Base-by-base conservation (phyloP, 2,113 vertebrate species). In the Ciconia boyciana region DNA sequence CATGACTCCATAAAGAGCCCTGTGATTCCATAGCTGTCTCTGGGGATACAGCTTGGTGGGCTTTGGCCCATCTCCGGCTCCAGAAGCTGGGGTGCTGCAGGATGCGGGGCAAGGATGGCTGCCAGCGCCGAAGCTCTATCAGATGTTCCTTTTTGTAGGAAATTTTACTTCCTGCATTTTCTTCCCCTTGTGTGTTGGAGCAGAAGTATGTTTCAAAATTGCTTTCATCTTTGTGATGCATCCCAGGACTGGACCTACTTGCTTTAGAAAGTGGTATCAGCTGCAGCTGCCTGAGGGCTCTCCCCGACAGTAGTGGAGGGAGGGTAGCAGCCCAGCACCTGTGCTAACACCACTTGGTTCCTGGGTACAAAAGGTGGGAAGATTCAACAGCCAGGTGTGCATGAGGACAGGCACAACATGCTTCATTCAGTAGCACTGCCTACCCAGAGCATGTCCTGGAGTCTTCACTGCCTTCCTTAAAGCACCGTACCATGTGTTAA, bases 261-360 rank as follows among this genome's bases (percentile, higher is more conserved):
- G 3, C 57, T 62, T 52, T 24, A 19, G 65, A 66, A 77, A n/a
- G 28, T 18, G 19, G 74, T 64, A 46, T 41, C 28, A 71, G n/a
- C 18, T 0, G 1, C 20, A 28, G 66, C 31, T 75, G 58, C 34
- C 26, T 25, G 13, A n/a, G 60, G 13, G 10, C 25, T 64, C 7
- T 83, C 7, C 24, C 10, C 0, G 0, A 1, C 10, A 34, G 49
- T 28, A 44, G 57, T 1, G 2, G n/a, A 61, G 20, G 39, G 32
- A 31, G 22, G 62, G 21, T 6, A 4, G 8, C 22, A 78, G 18
- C 31, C 31, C 34, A 25, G n/a, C 10, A 6, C 1, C 0, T 2
- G 6, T 48, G 29, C 16, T 39, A 4, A 7, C 31, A 48, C 24
- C 20, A 0, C 49, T 76, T 1, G 1, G 11, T 57, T 76, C 18